Conservation (phyloP, 2,888 invertebrate genomes). For the Drosophila putrida region DNA sequence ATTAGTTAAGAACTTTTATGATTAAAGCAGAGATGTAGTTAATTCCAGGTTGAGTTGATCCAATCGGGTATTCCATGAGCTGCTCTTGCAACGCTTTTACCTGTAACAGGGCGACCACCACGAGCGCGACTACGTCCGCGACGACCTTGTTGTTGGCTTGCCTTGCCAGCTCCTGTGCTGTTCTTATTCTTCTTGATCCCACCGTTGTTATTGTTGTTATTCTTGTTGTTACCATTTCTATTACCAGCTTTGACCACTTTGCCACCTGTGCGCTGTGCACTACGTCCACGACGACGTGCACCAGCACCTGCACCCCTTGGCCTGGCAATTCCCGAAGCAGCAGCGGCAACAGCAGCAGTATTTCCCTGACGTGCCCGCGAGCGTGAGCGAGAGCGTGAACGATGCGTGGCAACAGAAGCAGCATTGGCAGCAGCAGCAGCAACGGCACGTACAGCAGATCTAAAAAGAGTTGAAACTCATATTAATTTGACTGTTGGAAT, state of each 20-base stretch:
- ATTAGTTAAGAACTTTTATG: slow-evolving; percentile 13
- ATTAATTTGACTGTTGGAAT: not conserved
- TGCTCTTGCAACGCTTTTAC: slow-evolving; percentile 78
- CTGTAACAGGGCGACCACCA: slow-evolving; percentile 70
- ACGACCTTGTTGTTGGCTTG: slow-evolving; percentile 69
- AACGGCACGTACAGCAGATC: slow-evolving; percentile 67
- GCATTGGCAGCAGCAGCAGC: slow-evolving; percentile 60
- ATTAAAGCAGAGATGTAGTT: not conserved
- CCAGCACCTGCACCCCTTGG: slow-evolving; percentile 49
- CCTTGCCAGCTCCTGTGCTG: slow-evolving; percentile 44
- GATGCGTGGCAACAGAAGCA: slow-evolving; percentile 51
- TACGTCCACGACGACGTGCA: slow-evolving; percentile 76
- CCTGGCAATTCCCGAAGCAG: slow-evolving; percentile 33
- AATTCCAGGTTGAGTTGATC: slow-evolving; percentile 39
- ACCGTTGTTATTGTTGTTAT: slow-evolving; percentile 23
- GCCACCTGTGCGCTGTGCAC: slow-evolving; percentile 68
- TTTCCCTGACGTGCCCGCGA: slow-evolving; percentile 52
- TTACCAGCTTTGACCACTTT: slow-evolving; percentile 59
- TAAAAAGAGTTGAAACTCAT: slow-evolving; percentile 25
- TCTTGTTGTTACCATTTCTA: slow-evolving; percentile 61
- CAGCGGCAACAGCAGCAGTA: slow-evolving; percentile 50
- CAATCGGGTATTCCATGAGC: slow-evolving; percentile 42
- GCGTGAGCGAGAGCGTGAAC: slow-evolving; percentile 79
- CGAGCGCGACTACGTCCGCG: slow-evolving; percentile 84
- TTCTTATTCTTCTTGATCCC: slow-evolving; percentile 25